Evolutionary conservation across 2,888 invertebrate species (phyloP), one percentile per base, ranked within the genome.

Genomic region (Caenorhabditis plicata): DNA sequence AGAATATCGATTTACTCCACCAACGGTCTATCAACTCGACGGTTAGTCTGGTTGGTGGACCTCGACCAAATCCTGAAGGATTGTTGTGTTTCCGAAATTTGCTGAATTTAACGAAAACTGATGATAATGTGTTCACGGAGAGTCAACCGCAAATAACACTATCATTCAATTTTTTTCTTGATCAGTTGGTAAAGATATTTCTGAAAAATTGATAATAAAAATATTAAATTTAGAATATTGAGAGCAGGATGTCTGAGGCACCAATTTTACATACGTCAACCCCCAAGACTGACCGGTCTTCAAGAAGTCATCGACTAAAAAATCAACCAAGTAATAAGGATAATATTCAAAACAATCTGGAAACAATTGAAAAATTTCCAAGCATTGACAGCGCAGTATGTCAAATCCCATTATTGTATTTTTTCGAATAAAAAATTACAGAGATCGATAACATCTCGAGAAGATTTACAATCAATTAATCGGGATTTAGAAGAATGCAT

Each of bases 1-100:
- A 31, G 5, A 42, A 31, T n/a, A 20, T 35, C 17, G 43, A 41
- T 13, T 49, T 46, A 35, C 38, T 43, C 47, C 11, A 55, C 35
- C 20, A 31, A 27, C n/a, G n/a, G n/a, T n/a, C n/a, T n/a, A 27
- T 33, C 7, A 17, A 17, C 2, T 42, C 41, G 3, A 50, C 23
- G 20, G 69, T 79, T 1, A 65, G 71, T 3, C 56, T 84, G 47
- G 68, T 81, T 8, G 83, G 83, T 42, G 84, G 84, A 4, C 81
- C 83, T 0, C 67, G 71, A 2, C 77, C 80, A 2, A 81, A 81
- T 48, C 83, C 84, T 2, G 83, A 83, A 64, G 75, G 79, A 27
- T 71, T 55, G 38, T 74, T 83, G 29, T 81, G 83, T 26, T 83
- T 81, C 68, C 81, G 81, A 52, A 73, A 81, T 29, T 77, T 82